Conservation (phyloP, 2,113 vertebrate species). For the Tychaedon coryphoeus region DNA sequence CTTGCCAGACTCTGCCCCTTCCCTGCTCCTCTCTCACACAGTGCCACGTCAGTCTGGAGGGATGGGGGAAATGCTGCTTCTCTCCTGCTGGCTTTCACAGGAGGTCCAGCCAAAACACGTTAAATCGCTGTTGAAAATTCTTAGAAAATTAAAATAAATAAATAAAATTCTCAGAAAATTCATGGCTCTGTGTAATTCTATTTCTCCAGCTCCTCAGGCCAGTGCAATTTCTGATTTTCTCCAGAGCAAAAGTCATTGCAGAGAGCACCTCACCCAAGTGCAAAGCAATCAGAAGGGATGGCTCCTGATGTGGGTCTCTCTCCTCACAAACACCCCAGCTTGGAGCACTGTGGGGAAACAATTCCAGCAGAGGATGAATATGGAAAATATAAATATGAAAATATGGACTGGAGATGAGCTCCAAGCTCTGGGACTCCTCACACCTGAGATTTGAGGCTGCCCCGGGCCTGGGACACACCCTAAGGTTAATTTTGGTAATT, state of each 20-base stretch:
- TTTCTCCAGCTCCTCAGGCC: background rate
- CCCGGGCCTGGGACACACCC: background rate
- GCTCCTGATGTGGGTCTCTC: background rate
- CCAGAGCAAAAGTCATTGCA: background rate
- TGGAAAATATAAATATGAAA: background rate
- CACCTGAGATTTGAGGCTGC: background rate
- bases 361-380: background rate
- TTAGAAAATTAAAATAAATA: background rate
- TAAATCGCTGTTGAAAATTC: background rate
- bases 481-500: background rate
- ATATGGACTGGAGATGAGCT: rapidly evolving
- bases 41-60: background rate
- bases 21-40: background rate
- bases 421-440: background rate
- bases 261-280: background rate
- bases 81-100: background rate
- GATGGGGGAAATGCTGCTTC: background rate
- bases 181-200: background rate
- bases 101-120: background rate
- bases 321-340: background rate
- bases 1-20: background rate
- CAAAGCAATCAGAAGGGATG: background rate
- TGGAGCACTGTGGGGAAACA: rapidly evolving
- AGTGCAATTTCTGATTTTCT: background rate
- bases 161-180: background rate